phyloP scores from a whole-genome alignment of 2,797 vertebrate species.

The Sebastiscus tertius region DNA sequence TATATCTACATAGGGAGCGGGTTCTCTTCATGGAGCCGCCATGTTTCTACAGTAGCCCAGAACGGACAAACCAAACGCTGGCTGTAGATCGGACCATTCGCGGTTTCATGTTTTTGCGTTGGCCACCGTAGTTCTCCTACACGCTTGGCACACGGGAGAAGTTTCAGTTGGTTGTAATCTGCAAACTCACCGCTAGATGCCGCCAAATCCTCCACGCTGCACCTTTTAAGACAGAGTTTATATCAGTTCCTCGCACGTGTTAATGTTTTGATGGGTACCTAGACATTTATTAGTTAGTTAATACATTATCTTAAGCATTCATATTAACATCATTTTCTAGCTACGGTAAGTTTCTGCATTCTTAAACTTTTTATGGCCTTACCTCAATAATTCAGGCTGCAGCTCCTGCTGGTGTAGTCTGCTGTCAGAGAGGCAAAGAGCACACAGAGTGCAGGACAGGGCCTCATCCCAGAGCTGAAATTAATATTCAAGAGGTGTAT shows the following conservation, averaged over 20 bases:
- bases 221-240: neutral
- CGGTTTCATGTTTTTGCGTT: too few relatives aligned
- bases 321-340: neutral
- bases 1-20: too few relatives aligned
- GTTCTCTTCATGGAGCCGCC: too few relatives aligned
- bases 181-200: too few relatives aligned
- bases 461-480: conserved; percentile 31
- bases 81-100: too few relatives aligned
- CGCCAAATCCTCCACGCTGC: too few relatives aligned
- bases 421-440: conserved; percentile 49
- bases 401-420: conserved; percentile 26
- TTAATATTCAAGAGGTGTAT: conserved; percentile 26
- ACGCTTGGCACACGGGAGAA: too few relatives aligned
- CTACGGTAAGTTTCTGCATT: neutral
- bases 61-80: too few relatives aligned
- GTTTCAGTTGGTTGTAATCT: too few relatives aligned
- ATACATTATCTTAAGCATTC: neutral
- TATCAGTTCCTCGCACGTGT: neutral
- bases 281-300: neutral
- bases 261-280: neutral
- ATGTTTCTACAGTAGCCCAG: too few relatives aligned
- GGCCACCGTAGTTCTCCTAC: too few relatives aligned
- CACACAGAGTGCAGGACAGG: conserved; percentile 32
- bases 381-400: conserved; percentile 58
- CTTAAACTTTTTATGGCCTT: conserved; percentile 30